Evolutionary conservation across 2,797 vertebrate species (phyloP).

Genomic region (Morus bassanus): DNA sequence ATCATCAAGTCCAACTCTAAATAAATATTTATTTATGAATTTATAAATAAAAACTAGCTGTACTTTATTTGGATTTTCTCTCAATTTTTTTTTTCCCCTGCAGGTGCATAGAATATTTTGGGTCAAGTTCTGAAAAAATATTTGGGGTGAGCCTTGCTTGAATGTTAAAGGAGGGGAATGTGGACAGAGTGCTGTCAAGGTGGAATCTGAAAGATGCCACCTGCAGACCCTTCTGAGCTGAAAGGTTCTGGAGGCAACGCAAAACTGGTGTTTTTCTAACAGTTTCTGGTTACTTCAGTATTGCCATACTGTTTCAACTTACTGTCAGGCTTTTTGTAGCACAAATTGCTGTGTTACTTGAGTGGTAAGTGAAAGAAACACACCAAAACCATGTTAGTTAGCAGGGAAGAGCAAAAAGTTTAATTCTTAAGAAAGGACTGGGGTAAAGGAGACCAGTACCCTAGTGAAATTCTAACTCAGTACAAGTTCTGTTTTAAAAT

Average conservation of each 20-base stretch:
- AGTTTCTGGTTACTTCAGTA: background rate
- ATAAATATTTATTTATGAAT: background rate
- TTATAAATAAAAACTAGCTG: background rate
- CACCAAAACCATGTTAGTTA: background rate
- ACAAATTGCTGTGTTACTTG: background rate
- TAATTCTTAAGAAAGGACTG: background rate
- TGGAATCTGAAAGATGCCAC: background rate
- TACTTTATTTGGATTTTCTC: background rate
- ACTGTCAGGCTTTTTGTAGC: background rate
- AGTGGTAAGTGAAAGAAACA: background rate
- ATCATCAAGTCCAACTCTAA: background rate
- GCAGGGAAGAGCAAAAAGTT: background rate
- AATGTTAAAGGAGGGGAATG: background rate
- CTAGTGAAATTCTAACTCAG: background rate
- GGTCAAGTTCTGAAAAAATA: background rate
- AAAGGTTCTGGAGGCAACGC: background rate
- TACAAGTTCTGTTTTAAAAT: background rate
- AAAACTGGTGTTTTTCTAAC: background rate
- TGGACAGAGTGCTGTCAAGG: background rate
- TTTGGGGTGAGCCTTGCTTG: background rate
- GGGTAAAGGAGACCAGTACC: background rate
- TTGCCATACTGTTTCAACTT: background rate
- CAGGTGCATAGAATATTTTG: background rate
- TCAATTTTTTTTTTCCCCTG: background rate
- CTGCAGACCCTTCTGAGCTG: background rate